phyloP scores from a whole-genome alignment of 2,888 invertebrate genomes.

The Pemphredon lugubris region DNA sequence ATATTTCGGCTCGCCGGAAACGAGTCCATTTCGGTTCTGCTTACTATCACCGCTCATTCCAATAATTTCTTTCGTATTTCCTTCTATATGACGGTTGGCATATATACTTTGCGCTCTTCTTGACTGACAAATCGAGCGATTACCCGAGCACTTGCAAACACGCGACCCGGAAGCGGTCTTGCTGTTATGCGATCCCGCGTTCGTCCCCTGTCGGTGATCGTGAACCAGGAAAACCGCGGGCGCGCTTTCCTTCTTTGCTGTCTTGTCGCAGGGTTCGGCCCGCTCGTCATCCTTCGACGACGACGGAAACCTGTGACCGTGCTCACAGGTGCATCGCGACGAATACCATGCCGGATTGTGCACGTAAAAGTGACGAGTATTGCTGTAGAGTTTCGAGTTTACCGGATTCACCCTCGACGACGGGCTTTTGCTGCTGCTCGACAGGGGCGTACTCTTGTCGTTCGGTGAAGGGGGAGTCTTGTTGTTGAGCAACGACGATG shows the following conservation, averaged over 20 bases:
- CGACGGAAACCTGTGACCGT: slow-evolving; percentile 33
- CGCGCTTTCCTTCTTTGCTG: slow-evolving; percentile 24
- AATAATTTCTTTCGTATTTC: slow-evolving; percentile 23
- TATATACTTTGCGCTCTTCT: slow-evolving; percentile 10
- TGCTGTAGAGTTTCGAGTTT: slow-evolving; percentile 68
- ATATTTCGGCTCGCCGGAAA: slow-evolving; percentile 62
- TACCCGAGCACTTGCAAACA: slow-evolving; percentile 37
- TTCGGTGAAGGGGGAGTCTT: slow-evolving; percentile 44
- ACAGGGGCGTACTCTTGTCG: slow-evolving; percentile 52
- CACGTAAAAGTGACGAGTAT: slow-evolving; percentile 42
- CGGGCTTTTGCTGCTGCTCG: slow-evolving; percentile 44
- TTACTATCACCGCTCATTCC: slow-evolving; percentile 23
- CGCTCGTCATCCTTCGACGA: slow-evolving; percentile 25
- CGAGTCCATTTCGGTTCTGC: slow-evolving; percentile 43
- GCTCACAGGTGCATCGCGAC: slow-evolving; percentile 58
- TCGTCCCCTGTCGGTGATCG: slow-evolving; percentile 22
- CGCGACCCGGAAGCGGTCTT: slow-evolving; percentile 1
- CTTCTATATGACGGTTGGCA: slow-evolving; percentile 5
- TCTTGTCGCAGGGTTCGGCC: neutral
- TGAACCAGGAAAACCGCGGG: slow-evolving; percentile 32
- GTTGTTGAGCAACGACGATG: slow-evolving; percentile 23
- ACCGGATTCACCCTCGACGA: slow-evolving; percentile 69
- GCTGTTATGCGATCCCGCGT: slow-evolving; percentile 5
- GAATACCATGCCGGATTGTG: slow-evolving; percentile 58
- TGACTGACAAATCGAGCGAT: slow-evolving; percentile 1